These are phyloP conservation scores for Diplolepis rosae DNA, from an alignment of 2,888 invertebrate genomes.

Conservation along the genomic window DNA sequence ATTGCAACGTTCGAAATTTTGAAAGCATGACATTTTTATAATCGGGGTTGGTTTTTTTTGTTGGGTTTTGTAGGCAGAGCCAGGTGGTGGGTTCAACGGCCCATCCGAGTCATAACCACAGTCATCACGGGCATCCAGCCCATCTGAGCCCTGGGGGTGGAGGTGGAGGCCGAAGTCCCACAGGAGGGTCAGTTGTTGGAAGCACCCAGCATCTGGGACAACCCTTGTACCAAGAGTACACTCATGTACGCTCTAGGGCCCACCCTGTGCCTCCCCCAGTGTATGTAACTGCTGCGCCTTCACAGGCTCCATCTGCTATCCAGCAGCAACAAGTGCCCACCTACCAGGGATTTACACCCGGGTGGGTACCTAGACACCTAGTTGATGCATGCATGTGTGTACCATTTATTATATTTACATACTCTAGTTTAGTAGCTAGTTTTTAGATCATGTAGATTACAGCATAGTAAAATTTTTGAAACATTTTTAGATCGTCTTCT, in stretches of 20 bases:
- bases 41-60: conserved; percentile 54
- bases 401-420: conserved; percentile 65
- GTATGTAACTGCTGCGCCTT: conserved; percentile 79
- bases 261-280: conserved; percentile 80
- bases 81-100: conserved; percentile 70
- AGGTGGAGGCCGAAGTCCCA: conserved; percentile 67
- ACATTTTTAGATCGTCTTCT: conserved; percentile 1
- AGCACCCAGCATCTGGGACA: conserved; percentile 77
- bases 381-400: conserved; percentile 73
- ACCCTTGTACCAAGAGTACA: conserved; percentile 78
- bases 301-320: conserved; percentile 69
- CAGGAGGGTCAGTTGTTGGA: conserved; percentile 72
- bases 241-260: conserved; percentile 69
- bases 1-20: too few relatives aligned
- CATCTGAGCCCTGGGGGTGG: conserved; percentile 67
- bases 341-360: conserved; percentile 74
- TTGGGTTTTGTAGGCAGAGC: conserved; percentile 67
- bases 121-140: conserved; percentile 69
- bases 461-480: neutral
- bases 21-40: conserved; percentile 55
- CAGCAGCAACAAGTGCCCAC: conserved; percentile 73
- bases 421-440: conserved; percentile 27
- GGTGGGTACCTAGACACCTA: conserved; percentile 73
- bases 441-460: neutral
- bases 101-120: conserved; percentile 70